Conservation (phyloP, 2,797 vertebrate species). For the Malacoraja senta region DNA sequence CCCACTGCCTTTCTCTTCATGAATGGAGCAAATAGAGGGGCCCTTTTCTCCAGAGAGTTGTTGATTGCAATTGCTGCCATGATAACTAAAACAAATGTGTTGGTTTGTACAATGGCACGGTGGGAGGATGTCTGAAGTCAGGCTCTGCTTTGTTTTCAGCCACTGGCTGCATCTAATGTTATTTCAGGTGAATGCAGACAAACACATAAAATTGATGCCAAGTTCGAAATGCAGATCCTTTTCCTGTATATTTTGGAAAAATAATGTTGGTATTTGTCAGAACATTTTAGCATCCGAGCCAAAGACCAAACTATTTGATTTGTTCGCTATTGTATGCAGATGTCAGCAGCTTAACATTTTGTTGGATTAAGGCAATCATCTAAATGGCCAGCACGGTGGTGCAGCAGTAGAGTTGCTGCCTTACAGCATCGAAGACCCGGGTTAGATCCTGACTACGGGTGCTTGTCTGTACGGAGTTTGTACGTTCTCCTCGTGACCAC, state of each 20-base stretch:
- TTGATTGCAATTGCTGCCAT: background rate
- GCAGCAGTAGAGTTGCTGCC: no score
- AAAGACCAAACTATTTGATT: background rate
- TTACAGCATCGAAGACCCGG: no score
- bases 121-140: background rate
- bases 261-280: background rate
- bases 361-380: background rate
- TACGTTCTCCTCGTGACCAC: no score
- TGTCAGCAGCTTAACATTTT: background rate
- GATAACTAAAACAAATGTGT: background rate
- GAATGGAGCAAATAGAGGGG: background rate
- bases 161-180: slow-evolving; percentile 5
- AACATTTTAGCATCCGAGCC: background rate
- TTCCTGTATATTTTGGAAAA: slow-evolving; percentile 26
- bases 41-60: background rate
- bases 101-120: background rate
- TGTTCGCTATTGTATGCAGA: background rate
- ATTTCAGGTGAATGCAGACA: slow-evolving; percentile 18
- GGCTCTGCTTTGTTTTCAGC: background rate
- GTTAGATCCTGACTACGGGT: no score
- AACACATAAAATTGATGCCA: background rate
- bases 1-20: background rate
- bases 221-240: background rate
- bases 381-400: background rate
- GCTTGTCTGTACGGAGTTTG: no score